Conservation (phyloP, 2,888 invertebrate species). For the Linnaemya vulpina region DNA sequence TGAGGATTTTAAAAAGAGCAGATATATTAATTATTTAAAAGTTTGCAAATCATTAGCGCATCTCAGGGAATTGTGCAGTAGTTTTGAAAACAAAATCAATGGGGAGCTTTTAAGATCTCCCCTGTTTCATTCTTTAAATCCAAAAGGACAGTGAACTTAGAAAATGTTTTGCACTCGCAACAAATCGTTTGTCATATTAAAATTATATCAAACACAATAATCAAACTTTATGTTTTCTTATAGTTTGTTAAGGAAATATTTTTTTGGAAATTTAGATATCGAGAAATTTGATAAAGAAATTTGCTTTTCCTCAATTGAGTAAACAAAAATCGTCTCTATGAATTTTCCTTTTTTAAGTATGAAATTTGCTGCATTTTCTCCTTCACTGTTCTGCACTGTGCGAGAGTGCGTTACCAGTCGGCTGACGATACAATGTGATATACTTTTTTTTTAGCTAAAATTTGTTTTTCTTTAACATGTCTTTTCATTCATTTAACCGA, state of each 20-base stretch:
- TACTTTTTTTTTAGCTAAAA: too few relatives aligned
- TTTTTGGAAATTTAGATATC: too few relatives aligned
- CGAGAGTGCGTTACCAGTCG: too few relatives aligned
- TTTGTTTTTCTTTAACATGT: too few relatives aligned
- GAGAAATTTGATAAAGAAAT: too few relatives aligned
- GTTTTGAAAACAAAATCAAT: background rate
- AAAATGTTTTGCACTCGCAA: background rate
- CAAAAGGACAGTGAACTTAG: background rate
- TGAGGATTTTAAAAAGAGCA: background rate
- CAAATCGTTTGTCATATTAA: background rate
- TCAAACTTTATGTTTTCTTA: background rate
- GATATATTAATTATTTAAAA: constrained; percentile 43
- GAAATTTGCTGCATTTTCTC: too few relatives aligned
- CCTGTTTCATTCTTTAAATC: background rate
- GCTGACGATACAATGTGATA: too few relatives aligned
- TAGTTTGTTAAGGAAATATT: background rate
- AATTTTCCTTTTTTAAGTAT: too few relatives aligned
- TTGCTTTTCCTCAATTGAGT: too few relatives aligned
- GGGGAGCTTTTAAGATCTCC: background rate
- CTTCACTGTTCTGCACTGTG: too few relatives aligned
- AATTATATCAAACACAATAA: background rate
- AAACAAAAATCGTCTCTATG: too few relatives aligned
- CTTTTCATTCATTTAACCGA: too few relatives aligned
- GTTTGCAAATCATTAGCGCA: constrained; percentile 32
- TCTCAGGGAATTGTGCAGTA: background rate